These are phyloP conservation scores for Cryptus armator DNA, from an alignment of 2,888 invertebrate genomes.

Conservation along the genomic window DNA sequence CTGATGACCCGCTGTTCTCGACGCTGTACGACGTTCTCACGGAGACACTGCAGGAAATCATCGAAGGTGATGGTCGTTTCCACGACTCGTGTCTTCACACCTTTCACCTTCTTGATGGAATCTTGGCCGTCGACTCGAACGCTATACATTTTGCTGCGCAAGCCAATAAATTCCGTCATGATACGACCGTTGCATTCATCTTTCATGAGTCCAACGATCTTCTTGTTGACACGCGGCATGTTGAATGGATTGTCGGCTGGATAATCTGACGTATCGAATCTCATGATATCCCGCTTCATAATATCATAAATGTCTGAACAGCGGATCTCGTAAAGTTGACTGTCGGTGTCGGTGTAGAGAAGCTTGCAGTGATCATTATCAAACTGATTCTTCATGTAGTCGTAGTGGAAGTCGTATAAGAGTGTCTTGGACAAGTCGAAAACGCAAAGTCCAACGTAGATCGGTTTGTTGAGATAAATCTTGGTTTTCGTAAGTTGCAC, in stretches of 20 bases:
- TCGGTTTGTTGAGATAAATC: slow-evolving; percentile 69
- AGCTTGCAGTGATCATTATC: slow-evolving; percentile 72
- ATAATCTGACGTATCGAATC: slow-evolving; percentile 76
- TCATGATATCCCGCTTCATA: slow-evolving; percentile 34
- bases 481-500: slow-evolving; percentile 76
- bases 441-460: slow-evolving; percentile 59
- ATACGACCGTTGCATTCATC: no score
- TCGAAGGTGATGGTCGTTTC: slow-evolving; percentile 56
- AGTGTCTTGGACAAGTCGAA: slow-evolving; percentile 67
- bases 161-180: no score
- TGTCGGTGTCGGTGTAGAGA: slow-evolving; percentile 76
- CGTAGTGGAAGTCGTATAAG: slow-evolving; percentile 58
- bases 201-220: neutral
- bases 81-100: slow-evolving; percentile 67
- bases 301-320: slow-evolving; percentile 79
- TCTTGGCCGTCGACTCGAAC: slow-evolving; percentile 62
- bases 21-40: neutral
- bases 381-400: slow-evolving; percentile 21
- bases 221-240: slow-evolving; percentile 60
- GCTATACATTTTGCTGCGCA: neutral
- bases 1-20: slow-evolving; percentile 8
- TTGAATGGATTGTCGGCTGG: no score
- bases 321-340: slow-evolving; percentile 75
- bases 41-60: neutral
- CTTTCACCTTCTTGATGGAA: slow-evolving; percentile 69